Percentiles rank a stretch among this genome's conserved stretches.
phyloP scores from a whole-genome alignment of 2,888 invertebrate genomes.

The Mesochorus sp. region DNA sequence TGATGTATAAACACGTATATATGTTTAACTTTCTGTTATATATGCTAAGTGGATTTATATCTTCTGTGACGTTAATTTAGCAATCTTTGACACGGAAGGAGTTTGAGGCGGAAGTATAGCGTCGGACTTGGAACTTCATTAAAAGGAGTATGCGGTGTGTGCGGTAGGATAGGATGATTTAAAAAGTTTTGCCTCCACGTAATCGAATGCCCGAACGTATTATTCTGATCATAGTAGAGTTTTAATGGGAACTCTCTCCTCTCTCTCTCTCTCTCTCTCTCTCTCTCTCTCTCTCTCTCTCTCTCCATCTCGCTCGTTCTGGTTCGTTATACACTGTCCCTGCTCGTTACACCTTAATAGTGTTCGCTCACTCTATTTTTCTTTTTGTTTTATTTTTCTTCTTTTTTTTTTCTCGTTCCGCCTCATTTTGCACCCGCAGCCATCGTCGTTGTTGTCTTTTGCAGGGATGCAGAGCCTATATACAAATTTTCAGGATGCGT shows the following conservation, averaged over 20 bases:
- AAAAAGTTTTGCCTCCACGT: constrained; percentile 58
- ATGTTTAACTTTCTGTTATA: background rate
- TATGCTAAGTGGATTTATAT: constrained; percentile 12
- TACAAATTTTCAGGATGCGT: constrained; percentile 65
- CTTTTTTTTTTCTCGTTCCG: constrained; percentile 24
- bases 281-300: background rate
- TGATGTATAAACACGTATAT: too few relatives aligned
- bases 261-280: constrained; percentile 2
- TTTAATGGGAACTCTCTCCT: constrained; percentile 53
- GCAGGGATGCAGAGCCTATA: constrained; percentile 20
- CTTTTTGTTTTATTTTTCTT: constrained; percentile 17
- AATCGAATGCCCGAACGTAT: constrained; percentile 60
- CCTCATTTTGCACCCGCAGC: constrained; percentile 31
- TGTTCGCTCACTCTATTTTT: constrained; percentile 40
- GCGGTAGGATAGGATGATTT: constrained; percentile 40
- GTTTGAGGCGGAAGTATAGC: constrained; percentile 7
- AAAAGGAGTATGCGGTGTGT: constrained; percentile 39
- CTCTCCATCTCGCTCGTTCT: background rate
- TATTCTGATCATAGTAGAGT: constrained; percentile 61
- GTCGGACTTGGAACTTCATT: constrained; percentile 41
- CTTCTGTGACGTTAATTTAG: constrained; percentile 44
- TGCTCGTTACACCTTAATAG: constrained; percentile 60
- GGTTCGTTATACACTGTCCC: constrained; percentile 53
- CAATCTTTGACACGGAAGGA: constrained; percentile 1
- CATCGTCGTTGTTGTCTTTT: constrained; percentile 1